Base-by-base conservation (phyloP, 2,113 vertebrate genomes). In the Setophaga coronata region DNA sequence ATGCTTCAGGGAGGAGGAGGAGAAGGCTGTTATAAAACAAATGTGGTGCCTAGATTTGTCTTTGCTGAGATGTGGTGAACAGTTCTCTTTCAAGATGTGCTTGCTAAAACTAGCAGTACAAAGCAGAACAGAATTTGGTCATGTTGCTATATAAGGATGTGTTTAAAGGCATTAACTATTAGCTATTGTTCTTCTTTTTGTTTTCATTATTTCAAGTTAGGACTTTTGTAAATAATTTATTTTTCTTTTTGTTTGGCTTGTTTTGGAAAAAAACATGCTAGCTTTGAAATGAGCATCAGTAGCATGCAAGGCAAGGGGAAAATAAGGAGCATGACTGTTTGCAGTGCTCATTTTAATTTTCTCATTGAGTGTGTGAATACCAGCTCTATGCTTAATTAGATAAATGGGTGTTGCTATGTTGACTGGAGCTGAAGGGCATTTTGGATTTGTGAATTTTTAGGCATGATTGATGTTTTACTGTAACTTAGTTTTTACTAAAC, bases 401-500 rank as follows among this genome's bases (percentile, higher is more conserved):
- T 67, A 51, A 82, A 64, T 54, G 76, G 34, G 28, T 96, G 53
- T 88, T 89, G 72, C 87, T 94, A 18, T 53, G 62, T 11, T 64
- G 62, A 70, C 50, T 94, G 85, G 45, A 91, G 69, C 86, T 77
- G 45, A 56, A 43, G 74, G 70, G 66, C 73, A 26, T 65, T 91
- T 91, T 88, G 71, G 66, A 77, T 84, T 78, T 90, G 82, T 70
- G 53, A 89, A 65, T 91, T 95, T 95, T 95, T 85, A 82, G 71
- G 71, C 57, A n/a, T 43, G 58, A 73, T 64, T 88, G 33, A 72
- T 96, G 38, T 91, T 84, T 70, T 67, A 79, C 40, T 95, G 62
- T 54, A 89, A 34, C 31, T 94, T 87, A 51, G 5, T 24, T 92
- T 90, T 90, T 86, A 13, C 42, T 72, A 64, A 95, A 94, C 74